Base-by-base conservation (phyloP, 2,888 invertebrate species). In the Agriopis marginaria region DNA sequence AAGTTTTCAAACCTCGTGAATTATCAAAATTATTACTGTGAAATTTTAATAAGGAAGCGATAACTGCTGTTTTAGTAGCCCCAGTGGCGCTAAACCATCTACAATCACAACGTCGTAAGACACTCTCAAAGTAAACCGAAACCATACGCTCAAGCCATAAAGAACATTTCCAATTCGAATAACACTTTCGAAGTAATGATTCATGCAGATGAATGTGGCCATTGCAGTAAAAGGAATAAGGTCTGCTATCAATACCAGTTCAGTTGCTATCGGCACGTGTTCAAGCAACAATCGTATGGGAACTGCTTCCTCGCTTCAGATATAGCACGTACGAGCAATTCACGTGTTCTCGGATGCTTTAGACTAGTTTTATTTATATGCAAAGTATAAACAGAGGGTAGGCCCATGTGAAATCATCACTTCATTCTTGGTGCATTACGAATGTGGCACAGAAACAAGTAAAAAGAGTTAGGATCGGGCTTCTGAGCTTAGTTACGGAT, bases 281-380 rank as follows among this genome's bases (percentile, higher is more conserved):
- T 65, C 53, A 23, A 47, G 32, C 32, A 59, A 70, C 68, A 70
- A 72, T 70, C 50, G 63, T 63, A 72, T 73, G 74, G 76, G 71
- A 74, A 70, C 67, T 66, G 76, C 79, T 86, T 88, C 88, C 88
- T 86, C 77, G 78, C 78, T 71, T 79, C 77, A 81, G 87, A 89
- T 87, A 87, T 80, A 84, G 83, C 90, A 90, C 89, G 89, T 86
- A 82, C 82, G 72, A 78, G 75, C 78, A 76, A 77, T 82, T 85
- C 88, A 84, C 84, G 83, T 83, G 82, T 84, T 83, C 86, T 71
- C 66, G 77, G 86, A 84, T 84, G 75, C 71, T 53, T 80, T 75
- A 76, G 76, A 76, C 77, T 79, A 79, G 79, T 81, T 83, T 83
- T 83, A 83, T 83, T 81, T 80, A 74, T 69, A 75, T 66, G 71